These are phyloP conservation scores for Anableps anableps DNA, from an alignment of 2,797 vertebrate species.

Conservation along the genomic window DNA sequence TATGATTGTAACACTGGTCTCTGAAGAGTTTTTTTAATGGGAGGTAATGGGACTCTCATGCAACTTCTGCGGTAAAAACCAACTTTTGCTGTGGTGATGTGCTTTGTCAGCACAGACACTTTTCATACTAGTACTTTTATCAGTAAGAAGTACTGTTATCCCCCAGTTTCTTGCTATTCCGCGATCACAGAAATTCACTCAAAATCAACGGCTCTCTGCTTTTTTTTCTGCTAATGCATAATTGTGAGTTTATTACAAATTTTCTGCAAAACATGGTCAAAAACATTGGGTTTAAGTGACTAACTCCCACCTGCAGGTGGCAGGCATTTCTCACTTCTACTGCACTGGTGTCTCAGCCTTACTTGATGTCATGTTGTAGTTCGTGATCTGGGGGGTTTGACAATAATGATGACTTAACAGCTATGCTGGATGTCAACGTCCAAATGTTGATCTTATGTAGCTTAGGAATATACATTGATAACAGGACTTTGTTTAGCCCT, in stretches of 20 bases:
- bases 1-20: slow-evolving; percentile 83
- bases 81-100: no score
- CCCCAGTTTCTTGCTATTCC: neutral
- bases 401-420: no score
- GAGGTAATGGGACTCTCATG: neutral
- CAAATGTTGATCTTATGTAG: neutral
- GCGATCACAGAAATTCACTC: neutral
- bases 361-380: no score
- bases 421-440: no score
- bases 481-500: no score
- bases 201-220: neutral
- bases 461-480: neutral
- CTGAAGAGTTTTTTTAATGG: slow-evolving; percentile 42
- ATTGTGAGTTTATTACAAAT: neutral
- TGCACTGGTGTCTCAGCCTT: no score
- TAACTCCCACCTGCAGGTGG: neutral
- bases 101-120: neutral
- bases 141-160: neutral
- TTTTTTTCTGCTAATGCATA: neutral
- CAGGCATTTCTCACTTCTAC: neutral
- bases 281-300: neutral
- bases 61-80: neutral
- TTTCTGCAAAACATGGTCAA: no score
- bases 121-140: neutral
- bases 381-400: no score